Conservation (phyloP, 2,888 invertebrate genomes). For the Nebria brevicollis region DNA sequence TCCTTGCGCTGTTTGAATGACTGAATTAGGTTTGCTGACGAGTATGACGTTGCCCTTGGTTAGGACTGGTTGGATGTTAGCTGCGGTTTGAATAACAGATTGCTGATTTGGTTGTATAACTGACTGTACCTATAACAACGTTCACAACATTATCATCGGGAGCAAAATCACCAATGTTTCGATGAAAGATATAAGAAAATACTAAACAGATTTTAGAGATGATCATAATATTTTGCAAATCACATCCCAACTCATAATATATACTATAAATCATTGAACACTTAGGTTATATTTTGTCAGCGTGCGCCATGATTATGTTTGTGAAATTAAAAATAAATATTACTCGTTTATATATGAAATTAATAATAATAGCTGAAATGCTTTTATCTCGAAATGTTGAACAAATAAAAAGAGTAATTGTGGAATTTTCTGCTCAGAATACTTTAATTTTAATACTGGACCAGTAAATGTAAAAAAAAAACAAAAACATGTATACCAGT, state of each 20-base stretch:
- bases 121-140: slow-evolving; percentile 82
- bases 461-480: too few species aligned
- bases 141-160: slow-evolving; percentile 53
- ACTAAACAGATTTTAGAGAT: background rate
- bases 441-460: too few species aligned
- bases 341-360: too few species aligned
- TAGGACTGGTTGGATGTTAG: slow-evolving; percentile 83
- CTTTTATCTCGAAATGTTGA: too few species aligned
- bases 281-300: background rate
- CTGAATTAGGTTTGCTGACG: slow-evolving; percentile 90
- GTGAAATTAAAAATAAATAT: too few species aligned
- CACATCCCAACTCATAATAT: slow-evolving; percentile 41
- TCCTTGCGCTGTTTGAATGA: slow-evolving; percentile 91
- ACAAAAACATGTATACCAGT: too few species aligned
- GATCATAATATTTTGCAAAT: slow-evolving; percentile 26
- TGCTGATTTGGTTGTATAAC: slow-evolving; percentile 96
- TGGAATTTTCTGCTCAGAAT: too few species aligned
- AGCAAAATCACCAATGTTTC: background rate
- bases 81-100: slow-evolving; percentile 94
- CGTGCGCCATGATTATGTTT: background rate
- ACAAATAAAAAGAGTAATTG: too few species aligned
- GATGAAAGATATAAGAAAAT: background rate
- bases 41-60: slow-evolving; percentile 90
- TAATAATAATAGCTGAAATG: too few species aligned
- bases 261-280: background rate